Percentiles rank a stretch among this genome's conserved stretches.
phyloP scores from a whole-genome alignment of 2,113 vertebrate species.

The Andinoacara biseriatus region DNA sequence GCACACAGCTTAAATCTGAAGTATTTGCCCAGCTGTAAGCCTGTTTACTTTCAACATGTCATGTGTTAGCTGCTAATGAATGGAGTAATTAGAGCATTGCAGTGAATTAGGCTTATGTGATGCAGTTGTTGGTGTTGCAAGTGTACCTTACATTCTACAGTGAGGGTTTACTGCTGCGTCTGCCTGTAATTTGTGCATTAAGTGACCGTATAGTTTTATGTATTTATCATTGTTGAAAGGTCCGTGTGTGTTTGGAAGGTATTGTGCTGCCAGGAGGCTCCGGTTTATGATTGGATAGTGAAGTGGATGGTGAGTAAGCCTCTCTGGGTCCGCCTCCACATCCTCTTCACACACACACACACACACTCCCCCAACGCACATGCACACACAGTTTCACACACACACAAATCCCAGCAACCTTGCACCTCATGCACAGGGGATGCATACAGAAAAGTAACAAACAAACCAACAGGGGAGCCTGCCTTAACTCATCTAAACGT shows the following conservation, averaged over 20 bases:
- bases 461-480: slow-evolving; percentile 4
- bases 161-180: slow-evolving; percentile 18
- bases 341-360: slow-evolving; percentile 71
- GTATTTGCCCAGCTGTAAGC: slow-evolving; percentile 78
- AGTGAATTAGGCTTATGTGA: slow-evolving; percentile 71
- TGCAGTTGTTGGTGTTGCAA: slow-evolving; percentile 44
- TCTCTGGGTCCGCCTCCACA: slow-evolving; percentile 80
- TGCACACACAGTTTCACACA: slow-evolving; percentile 18
- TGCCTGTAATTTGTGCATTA: slow-evolving; percentile 4
- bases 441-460: slow-evolving; percentile 32
- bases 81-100: slow-evolving; percentile 73
- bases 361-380: neutral
- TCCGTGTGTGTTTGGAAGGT: slow-evolving; percentile 60
- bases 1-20: slow-evolving; percentile 51
- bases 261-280: slow-evolving; percentile 63
- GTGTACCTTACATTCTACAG: neutral
- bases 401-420: slow-evolving; percentile 34
- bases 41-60: slow-evolving; percentile 64
- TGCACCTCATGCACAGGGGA: slow-evolving; percentile 32
- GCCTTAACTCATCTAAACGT: slow-evolving; percentile 31
- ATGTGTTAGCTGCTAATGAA: slow-evolving; percentile 76
- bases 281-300: slow-evolving; percentile 66
- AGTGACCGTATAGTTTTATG: slow-evolving; percentile 24
- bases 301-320: slow-evolving; percentile 73
- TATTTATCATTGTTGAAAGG: slow-evolving; percentile 41